Evolutionary conservation across 2,113 vertebrate species (phyloP), one percentile per base, ranked within the genome.

Genomic region (Cervus canadensis): DNA sequence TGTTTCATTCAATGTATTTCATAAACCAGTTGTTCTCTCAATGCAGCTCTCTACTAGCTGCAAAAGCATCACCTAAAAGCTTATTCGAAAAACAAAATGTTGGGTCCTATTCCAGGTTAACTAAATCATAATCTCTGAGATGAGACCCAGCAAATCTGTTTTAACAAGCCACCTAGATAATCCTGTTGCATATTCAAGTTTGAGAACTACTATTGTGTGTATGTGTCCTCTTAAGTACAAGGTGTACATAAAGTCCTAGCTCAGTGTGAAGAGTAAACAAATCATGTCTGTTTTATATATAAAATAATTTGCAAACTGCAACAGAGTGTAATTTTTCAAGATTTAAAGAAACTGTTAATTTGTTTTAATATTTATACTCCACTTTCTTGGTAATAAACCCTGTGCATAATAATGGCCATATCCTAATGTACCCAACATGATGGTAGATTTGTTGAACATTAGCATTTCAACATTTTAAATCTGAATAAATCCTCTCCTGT

Each of bases 271-370:
- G 10, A 64, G 19, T 82, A 94, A 92, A 94, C n/a, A 97, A 90
- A 40, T n/a, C 60, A 83, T 25, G 19, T 43, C 43, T 84, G 5
- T 45, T 19, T 71, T 57, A 64, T 57, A 95, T 50, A 25, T 17
- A 67, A 83, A 96, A 67, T 12, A 83, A 89, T 89, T 54, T 83
- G 3, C 19, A 93, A 89, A 89, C 86, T 92, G 40, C 16, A 64
- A 21, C 45, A 91, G 12, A 94, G 30, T 33, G 33, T 81, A 94
- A 92, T 71, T 96, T 50, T 87, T 92, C 25, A 64, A 85, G 40
- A 86, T 83, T 79, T 81, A 93, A 96, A 92, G 83, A 91, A 93
- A 60, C 8, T 88, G 28, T 76, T 86, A 94, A 85, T 64, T 67
- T 97, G 40, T 62, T 95, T 93, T 59, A 93, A 85, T 82, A 91